Conservation (phyloP, 2,888 invertebrate genomes). For the Polietes domitor region DNA sequence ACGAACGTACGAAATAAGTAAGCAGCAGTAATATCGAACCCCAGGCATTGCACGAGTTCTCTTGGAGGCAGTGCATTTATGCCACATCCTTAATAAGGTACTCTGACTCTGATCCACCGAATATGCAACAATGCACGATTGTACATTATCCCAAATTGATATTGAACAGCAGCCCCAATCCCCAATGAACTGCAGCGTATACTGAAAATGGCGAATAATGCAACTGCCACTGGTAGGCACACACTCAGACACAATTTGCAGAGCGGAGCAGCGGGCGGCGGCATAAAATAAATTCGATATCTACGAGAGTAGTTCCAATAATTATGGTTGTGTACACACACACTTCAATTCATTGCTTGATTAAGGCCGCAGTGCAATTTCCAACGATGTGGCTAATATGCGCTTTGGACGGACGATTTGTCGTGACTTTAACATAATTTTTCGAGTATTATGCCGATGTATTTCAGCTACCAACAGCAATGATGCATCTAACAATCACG, state of each 20-base stretch:
- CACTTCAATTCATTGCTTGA: slow-evolving; percentile 22
- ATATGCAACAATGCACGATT: slow-evolving; percentile 68
- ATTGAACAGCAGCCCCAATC: slow-evolving; percentile 73
- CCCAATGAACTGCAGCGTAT: slow-evolving; percentile 56
- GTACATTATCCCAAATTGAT: slow-evolving; percentile 71
- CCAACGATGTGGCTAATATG: slow-evolving; percentile 27
- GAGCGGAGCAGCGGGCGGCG: neutral
- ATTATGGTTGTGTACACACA: slow-evolving; percentile 29
- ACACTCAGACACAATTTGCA: neutral
- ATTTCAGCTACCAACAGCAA: slow-evolving; percentile 37
- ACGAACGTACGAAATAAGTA: slow-evolving; percentile 62
- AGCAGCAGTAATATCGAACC: slow-evolving; percentile 74
- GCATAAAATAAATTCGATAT: slow-evolving; percentile 34
- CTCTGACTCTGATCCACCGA: slow-evolving; percentile 58
- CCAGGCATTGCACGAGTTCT: slow-evolving; percentile 78
- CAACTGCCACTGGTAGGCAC: slow-evolving; percentile 44
- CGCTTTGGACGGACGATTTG: neutral
- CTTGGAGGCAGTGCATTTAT: slow-evolving; percentile 76
- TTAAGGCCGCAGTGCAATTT: slow-evolving; percentile 26
- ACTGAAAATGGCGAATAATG: slow-evolving; percentile 62
- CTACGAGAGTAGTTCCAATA: slow-evolving; percentile 33
- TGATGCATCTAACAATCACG: neutral
- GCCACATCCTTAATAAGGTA: slow-evolving; percentile 76
- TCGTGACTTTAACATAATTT: slow-evolving; percentile 45
- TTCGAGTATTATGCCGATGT: slow-evolving; percentile 43